Percentiles rank a stretch among this genome's conserved stretches.
phyloP scores from a whole-genome alignment of 2,888 invertebrate species.

The Melipona beecheii region DNA sequence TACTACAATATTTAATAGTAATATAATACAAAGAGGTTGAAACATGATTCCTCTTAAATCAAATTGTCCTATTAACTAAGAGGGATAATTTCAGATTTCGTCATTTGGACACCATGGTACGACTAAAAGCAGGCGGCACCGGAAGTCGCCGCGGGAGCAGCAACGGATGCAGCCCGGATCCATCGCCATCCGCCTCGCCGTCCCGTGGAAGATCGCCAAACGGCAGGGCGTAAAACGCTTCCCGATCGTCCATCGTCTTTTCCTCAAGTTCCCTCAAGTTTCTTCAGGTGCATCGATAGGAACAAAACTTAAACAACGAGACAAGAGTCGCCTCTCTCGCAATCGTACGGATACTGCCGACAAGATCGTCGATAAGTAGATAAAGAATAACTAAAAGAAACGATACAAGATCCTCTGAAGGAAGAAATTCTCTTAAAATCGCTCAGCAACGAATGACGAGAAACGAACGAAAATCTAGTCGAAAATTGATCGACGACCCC shows the following conservation, averaged over 20 bases:
- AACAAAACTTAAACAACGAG: neutral
- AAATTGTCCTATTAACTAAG: neutral
- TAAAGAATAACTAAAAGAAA: neutral
- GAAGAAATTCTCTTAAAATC: slow-evolving; percentile 1
- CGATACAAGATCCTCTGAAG: neutral
- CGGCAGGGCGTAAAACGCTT: slow-evolving; percentile 75
- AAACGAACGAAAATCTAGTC: neutral
- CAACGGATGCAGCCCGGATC: slow-evolving; percentile 88
- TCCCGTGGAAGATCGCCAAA: slow-evolving; percentile 80
- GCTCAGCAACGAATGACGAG: slow-evolving; percentile 23
- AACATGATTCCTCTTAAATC: too few species aligned
- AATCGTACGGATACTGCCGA: slow-evolving; percentile 44
- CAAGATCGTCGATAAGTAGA: neutral
- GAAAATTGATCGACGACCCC: slow-evolving; percentile 12
- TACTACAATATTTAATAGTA: too few species aligned
- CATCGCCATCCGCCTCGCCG: slow-evolving; percentile 86
- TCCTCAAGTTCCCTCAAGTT: neutral
- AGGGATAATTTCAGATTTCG: slow-evolving; percentile 87
- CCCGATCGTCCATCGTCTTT: slow-evolving; percentile 10
- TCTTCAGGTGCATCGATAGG: slow-evolving; percentile 23
- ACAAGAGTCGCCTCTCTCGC: neutral
- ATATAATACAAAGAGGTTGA: too few species aligned
- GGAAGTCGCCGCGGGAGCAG: slow-evolving; percentile 86
- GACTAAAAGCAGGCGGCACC: slow-evolving; percentile 87
- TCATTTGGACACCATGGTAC: slow-evolving; percentile 94